Evolutionary conservation across 2,797 vertebrate species (phyloP), one percentile per base, ranked within the genome.

Genomic region (Ciconia nigra): DNA sequence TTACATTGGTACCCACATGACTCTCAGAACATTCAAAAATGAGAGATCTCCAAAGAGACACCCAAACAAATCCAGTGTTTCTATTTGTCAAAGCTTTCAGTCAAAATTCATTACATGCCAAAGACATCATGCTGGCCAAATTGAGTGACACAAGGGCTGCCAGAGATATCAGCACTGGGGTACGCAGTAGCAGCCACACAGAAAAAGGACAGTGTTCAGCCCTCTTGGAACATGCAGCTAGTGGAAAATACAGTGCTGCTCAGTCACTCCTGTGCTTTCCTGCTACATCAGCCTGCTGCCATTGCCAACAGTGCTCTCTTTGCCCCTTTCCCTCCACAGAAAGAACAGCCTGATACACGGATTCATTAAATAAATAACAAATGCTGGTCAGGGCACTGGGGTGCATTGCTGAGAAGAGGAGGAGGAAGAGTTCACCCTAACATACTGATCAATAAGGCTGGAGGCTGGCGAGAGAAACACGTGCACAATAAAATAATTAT

Each of bases 71-170:
- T 73, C n/a, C 61, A 54, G 29, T 59, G 52, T 90, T 96, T 77
- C 79, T 85, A 28, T 95, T 93, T 88, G 65, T 90, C 80, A 85
- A 16, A 94, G 39, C 65, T 65, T 94, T 96, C 62, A 91, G 74
- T 94, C 81, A 97, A 77, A 90, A 92, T 66, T 79, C 96, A 92
- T 84, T 82, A 71, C 42, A 82, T 62, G 80, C 73, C 92, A 76
- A 72, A 90, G 54, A 51, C 82, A 62, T 94, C 66, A 65, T 0
- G 33, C 80, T 87, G 58, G 77, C 42, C 77, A 80, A 83, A 41
- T 15, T 63, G 90, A 94, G 72, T 51, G 61, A 61, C 63, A 59
- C 57, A 13, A 57, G 51, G 26, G 80, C 58, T 35, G 21, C 24
- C 0, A 0, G 4, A 21, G 57, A 66, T 47, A 74, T 22, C 61